Evolutionary conservation across 53 echinoderm and acorn worm genomes (phyloP).

Genomic region (Temnopleurus reevesii): DNA sequence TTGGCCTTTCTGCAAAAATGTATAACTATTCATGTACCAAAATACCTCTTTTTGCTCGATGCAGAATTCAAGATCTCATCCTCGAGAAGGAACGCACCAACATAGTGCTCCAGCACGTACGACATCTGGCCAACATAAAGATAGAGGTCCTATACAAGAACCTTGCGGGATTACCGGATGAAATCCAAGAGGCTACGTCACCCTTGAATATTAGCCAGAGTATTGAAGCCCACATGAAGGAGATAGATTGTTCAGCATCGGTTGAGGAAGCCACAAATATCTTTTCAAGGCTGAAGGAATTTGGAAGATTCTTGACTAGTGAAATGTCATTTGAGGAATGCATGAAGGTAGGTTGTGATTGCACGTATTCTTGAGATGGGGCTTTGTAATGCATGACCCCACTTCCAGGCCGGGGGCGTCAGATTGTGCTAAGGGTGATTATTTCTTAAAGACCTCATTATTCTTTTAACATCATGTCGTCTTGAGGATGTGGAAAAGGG

Average conservation of each 20-base stretch:
- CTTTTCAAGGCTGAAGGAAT: neutral
- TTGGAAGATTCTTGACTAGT: neutral
- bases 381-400: too few relatives aligned
- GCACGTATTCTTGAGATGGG: too few relatives aligned
- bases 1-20: too few relatives aligned
- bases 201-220: neutral
- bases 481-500: too few relatives aligned
- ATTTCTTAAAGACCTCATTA: too few relatives aligned
- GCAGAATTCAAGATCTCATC: slow-evolving; percentile 16
- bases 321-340: neutral
- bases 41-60: neutral
- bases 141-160: slow-evolving; percentile 2
- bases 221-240: neutral
- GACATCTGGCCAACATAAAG: neutral
- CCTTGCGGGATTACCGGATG: neutral
- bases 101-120: neutral
- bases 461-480: too few relatives aligned
- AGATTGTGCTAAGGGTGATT: too few relatives aligned
- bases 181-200: neutral
- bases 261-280: neutral
- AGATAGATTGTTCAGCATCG: neutral
- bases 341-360: neutral
- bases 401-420: too few relatives aligned
- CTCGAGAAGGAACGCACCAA: neutral
- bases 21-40: too few relatives aligned